phyloP scores from a whole-genome alignment of 2,888 invertebrate genomes.

The Cephonodes hylas region DNA sequence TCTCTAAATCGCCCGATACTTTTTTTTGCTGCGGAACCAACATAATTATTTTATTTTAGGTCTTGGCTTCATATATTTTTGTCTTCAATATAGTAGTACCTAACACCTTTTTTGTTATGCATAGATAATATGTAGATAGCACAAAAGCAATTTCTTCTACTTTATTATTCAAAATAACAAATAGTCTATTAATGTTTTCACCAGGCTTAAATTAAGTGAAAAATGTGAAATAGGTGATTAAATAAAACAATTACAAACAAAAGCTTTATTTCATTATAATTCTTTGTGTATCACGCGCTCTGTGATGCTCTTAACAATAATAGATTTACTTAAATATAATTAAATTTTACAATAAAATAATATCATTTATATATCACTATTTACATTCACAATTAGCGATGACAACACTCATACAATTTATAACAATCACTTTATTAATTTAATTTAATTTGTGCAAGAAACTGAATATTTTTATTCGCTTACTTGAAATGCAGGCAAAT shows the following conservation, averaged over 20 bases:
- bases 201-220: too few species aligned
- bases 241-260: constrained; percentile 48
- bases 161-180: too few species aligned
- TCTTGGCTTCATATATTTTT: too few species aligned
- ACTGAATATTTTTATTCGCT: background rate
- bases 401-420: constrained; percentile 20
- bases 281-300: constrained; percentile 57
- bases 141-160: too few species aligned
- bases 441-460: background rate
- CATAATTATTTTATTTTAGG: too few species aligned
- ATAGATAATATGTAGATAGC: too few species aligned
- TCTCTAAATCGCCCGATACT: too few species aligned
- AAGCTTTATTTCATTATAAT: constrained; percentile 75
- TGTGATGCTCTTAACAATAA: constrained; percentile 38
- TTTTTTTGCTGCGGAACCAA: too few species aligned
- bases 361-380: constrained; percentile 32
- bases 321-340: constrained; percentile 18
- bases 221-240: background rate
- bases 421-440: background rate
- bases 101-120: too few species aligned
- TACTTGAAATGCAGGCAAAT: background rate
- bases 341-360: constrained; percentile 26
- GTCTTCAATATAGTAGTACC: too few species aligned
- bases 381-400: constrained; percentile 37
- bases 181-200: too few species aligned